A percentile compares a stretch with the other conserved stretches of the same genome.
phyloP scores from a whole-genome alignment of 1,140 invertebrate genomes.

The Dreissena polymorpha region DNA sequence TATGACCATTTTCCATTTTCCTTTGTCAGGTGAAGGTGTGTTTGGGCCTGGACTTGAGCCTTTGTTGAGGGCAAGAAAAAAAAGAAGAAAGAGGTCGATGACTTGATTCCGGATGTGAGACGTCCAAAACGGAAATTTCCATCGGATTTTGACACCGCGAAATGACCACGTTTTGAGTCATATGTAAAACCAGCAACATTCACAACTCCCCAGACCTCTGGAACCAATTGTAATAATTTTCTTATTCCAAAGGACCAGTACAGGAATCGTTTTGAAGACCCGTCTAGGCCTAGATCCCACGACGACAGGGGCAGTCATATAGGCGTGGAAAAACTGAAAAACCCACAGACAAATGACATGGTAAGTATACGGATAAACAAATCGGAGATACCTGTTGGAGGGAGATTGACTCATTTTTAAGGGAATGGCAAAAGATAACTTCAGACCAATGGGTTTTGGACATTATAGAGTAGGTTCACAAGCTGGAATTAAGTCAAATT shows the following conservation, averaged over 20 bases:
- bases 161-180: neutral
- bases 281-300: no score
- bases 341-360: neutral
- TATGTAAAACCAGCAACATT: neutral
- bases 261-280: no score
- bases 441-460: conserved; percentile 51
- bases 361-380: neutral
- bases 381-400: conserved; percentile 36
- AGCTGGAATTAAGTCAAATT: conserved; percentile 29
- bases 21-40: conserved; percentile 13
- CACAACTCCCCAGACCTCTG: neutral
- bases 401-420: conserved; percentile 12
- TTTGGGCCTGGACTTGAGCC: conserved; percentile 31
- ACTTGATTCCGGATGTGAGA: no score
- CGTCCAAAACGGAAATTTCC: no score
- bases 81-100: no score
- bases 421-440: conserved; percentile 44
- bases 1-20: conserved; percentile 1
- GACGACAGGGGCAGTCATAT: neutral
- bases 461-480: conserved; percentile 40
- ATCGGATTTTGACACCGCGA: no score
- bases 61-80: no score
- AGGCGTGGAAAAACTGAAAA: neutral
- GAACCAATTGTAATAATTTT: conserved; percentile 21
- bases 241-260: conserved; percentile 21